Base-by-base conservation (phyloP, 2,113 vertebrate genomes). In the Nothocercus nigrocapillus region DNA sequence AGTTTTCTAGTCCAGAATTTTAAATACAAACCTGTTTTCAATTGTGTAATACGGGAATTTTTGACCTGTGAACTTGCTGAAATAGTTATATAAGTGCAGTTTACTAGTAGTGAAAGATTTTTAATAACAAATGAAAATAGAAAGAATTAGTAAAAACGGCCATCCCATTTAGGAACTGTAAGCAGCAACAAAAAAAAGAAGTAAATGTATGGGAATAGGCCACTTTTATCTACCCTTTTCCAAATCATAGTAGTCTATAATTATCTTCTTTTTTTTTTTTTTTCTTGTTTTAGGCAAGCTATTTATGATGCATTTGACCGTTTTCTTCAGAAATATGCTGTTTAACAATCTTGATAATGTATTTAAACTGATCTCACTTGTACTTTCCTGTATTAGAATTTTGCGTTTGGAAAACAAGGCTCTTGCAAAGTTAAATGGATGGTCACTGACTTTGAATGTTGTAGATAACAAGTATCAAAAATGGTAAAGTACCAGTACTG, bases 241-340 rank as follows among this genome's bases (percentile, higher is more conserved):
- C 27, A 63, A 40, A 25, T 66, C 2, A 49, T n/a, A 30, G 42
- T 70, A 1, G 4, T 61, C 3, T 81, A 8, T 69, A 28, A 88
- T 70, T 36, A 10, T 77, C 54, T 7, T 77, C 56, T 79, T 80
- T 76, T 77, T 44, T 89, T 79, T 80, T 76, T 77, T 44, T 89
- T 61, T 79, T 49, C 53, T 93, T 84, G 42, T 97, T 97, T 21
- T 92, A 99, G 99, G 93, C 98, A 97, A 96, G 99, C 99, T 22
- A 99, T 99, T 96, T 99, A 99, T 27, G 99, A 99, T 53, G 98
- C 99, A 5, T 99, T 99, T 96, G 98, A 99, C 94, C 98, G 98
- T 82, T 99, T 99, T 94, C 98, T 98, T 88, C 97, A 97, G 94
- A 99, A 99, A 96, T 99, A 99, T 8, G 86, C 98, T n/a, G 79